Evolutionary conservation across 2,888 invertebrate species (phyloP).

Genomic region (Fissipunctia ypsillon): DNA sequence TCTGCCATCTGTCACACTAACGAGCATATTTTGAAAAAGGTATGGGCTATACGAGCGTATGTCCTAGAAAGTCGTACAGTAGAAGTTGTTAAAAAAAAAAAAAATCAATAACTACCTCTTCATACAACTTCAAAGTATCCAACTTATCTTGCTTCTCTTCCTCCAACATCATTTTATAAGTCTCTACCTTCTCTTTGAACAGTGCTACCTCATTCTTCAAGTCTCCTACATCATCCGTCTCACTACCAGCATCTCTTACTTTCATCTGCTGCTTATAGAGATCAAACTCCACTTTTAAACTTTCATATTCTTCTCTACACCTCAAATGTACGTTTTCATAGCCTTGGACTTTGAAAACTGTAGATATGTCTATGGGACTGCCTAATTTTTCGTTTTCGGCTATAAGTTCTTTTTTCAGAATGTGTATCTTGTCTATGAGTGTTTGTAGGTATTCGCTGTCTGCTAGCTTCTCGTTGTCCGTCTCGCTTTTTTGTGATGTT

Average conservation of each 20-base stretch:
- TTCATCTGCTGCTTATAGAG: slow-evolving; percentile 89
- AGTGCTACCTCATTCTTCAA: slow-evolving; percentile 91
- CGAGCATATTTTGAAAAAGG: too few relatives aligned
- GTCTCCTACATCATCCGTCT: slow-evolving; percentile 81
- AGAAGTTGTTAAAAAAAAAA: not conserved
- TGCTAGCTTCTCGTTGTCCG: slow-evolving; percentile 85
- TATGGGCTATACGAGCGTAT: too few relatives aligned
- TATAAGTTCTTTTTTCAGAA: slow-evolving; percentile 91
- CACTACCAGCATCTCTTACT: slow-evolving; percentile 72
- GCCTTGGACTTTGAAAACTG: slow-evolving; percentile 87
- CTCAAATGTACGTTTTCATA: slow-evolving; percentile 87
- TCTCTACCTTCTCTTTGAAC: slow-evolving; percentile 92
- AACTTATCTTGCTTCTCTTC: slow-evolving; percentile 92
- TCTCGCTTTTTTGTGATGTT: slow-evolving; percentile 80
- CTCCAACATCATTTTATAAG: slow-evolving; percentile 91
- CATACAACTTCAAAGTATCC: slow-evolving; percentile 90
- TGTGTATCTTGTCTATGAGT: slow-evolving; percentile 92
- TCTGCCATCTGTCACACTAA: not conserved
- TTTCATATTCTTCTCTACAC: slow-evolving; percentile 92
- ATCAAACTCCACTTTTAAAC: slow-evolving; percentile 92
- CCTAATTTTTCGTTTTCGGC: slow-evolving; percentile 91
- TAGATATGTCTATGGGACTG: slow-evolving; percentile 91
- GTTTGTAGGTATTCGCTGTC: slow-evolving; percentile 89
- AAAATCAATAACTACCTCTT: slow-evolving; percentile 81
- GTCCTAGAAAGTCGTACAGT: not conserved